These are phyloP conservation scores for Lynx canadensis DNA, from an alignment of 2,113 vertebrate genomes.

Conservation along the genomic window DNA sequence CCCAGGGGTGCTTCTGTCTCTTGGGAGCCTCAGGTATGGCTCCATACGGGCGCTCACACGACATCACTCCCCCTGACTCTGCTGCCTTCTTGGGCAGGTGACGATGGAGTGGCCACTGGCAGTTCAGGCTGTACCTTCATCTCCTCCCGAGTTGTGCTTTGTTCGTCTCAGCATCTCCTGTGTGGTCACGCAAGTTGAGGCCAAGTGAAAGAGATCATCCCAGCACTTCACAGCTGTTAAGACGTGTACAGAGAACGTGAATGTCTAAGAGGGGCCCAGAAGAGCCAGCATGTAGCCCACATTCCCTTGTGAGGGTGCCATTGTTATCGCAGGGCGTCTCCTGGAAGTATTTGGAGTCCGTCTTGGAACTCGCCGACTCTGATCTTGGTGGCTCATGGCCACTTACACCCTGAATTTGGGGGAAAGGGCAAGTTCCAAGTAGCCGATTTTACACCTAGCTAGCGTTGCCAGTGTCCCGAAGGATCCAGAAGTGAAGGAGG, in stretches of 20 bases:
- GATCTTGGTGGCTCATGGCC: not conserved
- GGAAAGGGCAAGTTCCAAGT: not conserved
- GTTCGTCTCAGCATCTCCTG: not conserved
- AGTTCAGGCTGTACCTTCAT: too few species aligned
- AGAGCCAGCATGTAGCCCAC: not conserved
- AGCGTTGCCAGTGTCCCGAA: not conserved
- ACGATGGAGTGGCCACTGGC: not conserved
- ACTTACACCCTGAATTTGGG: not conserved
- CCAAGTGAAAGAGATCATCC: not conserved
- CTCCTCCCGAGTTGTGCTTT: not conserved
- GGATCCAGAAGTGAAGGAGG: not conserved
- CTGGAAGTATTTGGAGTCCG: not conserved
- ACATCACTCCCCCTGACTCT: not conserved
- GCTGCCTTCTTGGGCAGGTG: not conserved
- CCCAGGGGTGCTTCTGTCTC: not conserved
- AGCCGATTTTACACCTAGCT: not conserved
- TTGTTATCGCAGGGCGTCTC: not conserved
- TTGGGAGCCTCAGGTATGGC: not conserved
- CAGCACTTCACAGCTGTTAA: not conserved
- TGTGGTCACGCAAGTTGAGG: not conserved
- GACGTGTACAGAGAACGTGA: rapidly evolving
- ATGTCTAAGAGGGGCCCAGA: not conserved
- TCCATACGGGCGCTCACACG: rapidly evolving
- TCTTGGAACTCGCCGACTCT: not conserved
- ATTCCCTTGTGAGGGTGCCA: too few species aligned